Base-by-base conservation (phyloP, 2,888 invertebrate genomes). In the Drosophila pseudotalamancana region DNA sequence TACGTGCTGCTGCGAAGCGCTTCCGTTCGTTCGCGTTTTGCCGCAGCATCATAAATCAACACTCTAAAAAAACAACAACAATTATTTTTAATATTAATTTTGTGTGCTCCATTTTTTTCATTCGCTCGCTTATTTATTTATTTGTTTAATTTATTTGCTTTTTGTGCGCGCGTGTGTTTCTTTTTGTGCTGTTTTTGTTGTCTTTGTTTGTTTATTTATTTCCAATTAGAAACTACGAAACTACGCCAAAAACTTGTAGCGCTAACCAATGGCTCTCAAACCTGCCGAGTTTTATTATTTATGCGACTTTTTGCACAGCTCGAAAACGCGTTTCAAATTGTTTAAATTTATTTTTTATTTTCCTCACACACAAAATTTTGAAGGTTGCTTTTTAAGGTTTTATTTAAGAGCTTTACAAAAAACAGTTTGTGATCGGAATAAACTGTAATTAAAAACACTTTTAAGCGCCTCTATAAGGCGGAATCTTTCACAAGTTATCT, bases 21-120 rank as follows among this genome's bases (percentile, higher is more conserved):
- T 86, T 86, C 77, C 84, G 67, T 63, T 64, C 42, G 42, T 27
- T 57, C 56, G 59, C 55, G 56, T 77, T n/a, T 88, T 79, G 87
- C 80, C 82, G 82, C 81, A 81, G 82, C 82, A 64, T 83, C 87
- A 86, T 86, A 82, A 82, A 86, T 88, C 87, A 86, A 63, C 74
- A 74, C 70, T 64, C 64, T 67, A 40, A 60, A 77, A 48, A 50
- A 78, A 18, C 42, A 69, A 32, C 34, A 61, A 53, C 64, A 72
- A 80, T 61, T 63, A 77, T 72, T 66, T 80, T 74, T 83, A 80
- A 80, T 75, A n/a, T n/a, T n/a, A 77, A 74, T 80, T 72, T 66
- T 49, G 63, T 55, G 57, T 54, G 72, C 72, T 62, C 43, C 57
- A 53, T 61, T 48, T 23, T 56, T 1, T 18, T 31, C 39, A 46